Conservation (phyloP, 2,797 vertebrate species). For the Microtus obscurus region DNA sequence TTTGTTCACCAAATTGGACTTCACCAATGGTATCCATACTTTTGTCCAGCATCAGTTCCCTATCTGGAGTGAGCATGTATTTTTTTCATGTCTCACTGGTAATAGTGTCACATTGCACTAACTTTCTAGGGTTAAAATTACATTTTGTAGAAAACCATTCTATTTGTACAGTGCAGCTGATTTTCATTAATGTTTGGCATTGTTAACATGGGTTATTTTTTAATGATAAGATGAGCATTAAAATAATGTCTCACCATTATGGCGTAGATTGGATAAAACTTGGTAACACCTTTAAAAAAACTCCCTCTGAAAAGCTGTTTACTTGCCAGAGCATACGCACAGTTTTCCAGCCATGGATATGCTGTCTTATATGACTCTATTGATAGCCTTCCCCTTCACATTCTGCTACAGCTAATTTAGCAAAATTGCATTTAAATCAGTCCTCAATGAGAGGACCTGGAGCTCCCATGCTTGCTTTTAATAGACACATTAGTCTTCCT, state of each 20-base stretch:
- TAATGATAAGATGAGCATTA: conserved; percentile 17
- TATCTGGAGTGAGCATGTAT: not conserved
- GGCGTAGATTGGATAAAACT: conserved; percentile 22
- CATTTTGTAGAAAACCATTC: conserved; percentile 43
- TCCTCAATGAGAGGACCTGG: conserved; percentile 86
- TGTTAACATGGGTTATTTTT: conserved; percentile 46
- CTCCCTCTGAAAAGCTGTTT: conserved; percentile 67
- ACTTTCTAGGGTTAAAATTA: conserved; percentile 40
- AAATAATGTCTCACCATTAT: conserved; percentile 29
- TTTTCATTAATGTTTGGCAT: conserved; percentile 41
- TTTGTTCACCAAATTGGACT: not conserved
- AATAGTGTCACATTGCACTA: not conserved
- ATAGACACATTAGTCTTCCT: conserved; percentile 88
- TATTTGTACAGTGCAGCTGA: not conserved
- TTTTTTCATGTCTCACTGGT: no score
- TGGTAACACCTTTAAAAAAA: not conserved
- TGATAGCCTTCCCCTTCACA: conserved; percentile 79
- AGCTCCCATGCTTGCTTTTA: conserved; percentile 88
- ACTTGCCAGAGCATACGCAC: conserved; percentile 70
- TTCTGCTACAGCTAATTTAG: conserved; percentile 86
- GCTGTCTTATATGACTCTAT: conserved; percentile 81
- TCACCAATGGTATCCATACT: no score
- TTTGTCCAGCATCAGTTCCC: no score
- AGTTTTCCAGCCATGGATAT: conserved; percentile 66
- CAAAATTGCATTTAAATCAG: conserved; percentile 88